Evolutionary conservation across 2,888 invertebrate genomes (phyloP).

Genomic region (Ommatoiulus sabulosus): DNA sequence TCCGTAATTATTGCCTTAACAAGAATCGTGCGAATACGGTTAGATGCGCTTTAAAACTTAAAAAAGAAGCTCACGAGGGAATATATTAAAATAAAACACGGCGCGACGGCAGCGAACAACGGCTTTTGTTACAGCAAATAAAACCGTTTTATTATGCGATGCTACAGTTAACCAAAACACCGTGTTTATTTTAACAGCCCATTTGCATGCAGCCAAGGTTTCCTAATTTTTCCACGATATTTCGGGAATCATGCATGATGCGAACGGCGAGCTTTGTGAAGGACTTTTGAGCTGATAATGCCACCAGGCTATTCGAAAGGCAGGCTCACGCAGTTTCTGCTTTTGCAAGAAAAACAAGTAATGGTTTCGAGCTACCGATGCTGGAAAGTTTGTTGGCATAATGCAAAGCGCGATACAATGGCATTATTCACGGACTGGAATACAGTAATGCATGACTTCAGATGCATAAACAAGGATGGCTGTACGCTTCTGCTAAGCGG

Average conservation of each 20-base stretch:
- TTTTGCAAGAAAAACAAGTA: conserved; percentile 5
- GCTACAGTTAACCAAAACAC: background rate
- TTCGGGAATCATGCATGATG: background rate
- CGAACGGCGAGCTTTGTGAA: background rate
- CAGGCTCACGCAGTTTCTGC: background rate
- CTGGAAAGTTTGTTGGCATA: background rate
- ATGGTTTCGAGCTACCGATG: background rate
- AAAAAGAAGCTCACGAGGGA: background rate
- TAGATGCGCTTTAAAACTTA: background rate
- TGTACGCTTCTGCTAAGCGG: background rate
- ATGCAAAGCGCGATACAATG: conserved; percentile 18
- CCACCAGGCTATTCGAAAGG: background rate
- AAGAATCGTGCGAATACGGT: background rate
- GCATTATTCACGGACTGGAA: conserved; percentile 8
- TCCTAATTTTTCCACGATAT: background rate
- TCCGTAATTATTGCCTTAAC: background rate
- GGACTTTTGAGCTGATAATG: background rate
- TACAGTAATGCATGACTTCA: background rate
- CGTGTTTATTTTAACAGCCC: conserved; percentile 12
- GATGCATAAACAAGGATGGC: background rate
- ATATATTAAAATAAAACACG: conserved; percentile 1
- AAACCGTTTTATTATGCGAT: conserved; percentile 24
- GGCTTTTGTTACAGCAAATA: background rate
- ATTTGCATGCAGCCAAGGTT: conserved; percentile 10
- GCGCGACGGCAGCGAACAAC: background rate